A percentile compares a stretch with the other conserved stretches of the same genome.
Evolutionary conservation across 2,888 invertebrate genomes (phyloP).

Genomic region (Nebria salina): DNA sequence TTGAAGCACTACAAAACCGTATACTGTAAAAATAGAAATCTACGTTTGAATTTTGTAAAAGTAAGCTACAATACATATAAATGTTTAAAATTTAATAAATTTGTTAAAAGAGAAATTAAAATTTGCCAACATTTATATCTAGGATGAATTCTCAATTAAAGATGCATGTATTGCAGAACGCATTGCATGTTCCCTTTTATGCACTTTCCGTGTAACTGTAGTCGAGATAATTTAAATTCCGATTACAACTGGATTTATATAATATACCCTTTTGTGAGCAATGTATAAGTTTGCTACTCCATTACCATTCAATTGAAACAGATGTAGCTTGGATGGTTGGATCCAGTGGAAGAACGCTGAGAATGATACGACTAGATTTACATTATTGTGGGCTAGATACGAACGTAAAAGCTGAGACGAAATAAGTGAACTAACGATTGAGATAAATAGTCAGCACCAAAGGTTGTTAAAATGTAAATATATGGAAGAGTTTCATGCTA

Average conservation of each 20-base stretch:
- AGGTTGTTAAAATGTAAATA: constrained; percentile 1
- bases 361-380: neutral
- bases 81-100: too few relatives aligned
- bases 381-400: neutral
- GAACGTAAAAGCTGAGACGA: neutral
- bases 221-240: neutral
- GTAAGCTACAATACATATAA: too few relatives aligned
- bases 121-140: too few relatives aligned
- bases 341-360: neutral
- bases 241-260: neutral
- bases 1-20: too few relatives aligned
- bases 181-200: neutral
- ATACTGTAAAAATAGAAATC: too few relatives aligned
- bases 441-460: neutral
- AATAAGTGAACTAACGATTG: neutral
- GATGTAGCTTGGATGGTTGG: neutral
- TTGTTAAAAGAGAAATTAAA: too few relatives aligned
- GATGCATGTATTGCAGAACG: neutral
- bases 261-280: neutral
- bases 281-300: neutral
- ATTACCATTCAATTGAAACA: neutral
- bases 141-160: too few relatives aligned
- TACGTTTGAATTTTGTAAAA: too few relatives aligned
- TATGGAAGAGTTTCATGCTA: neutral
- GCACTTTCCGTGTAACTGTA: neutral